Evolutionary conservation across 2,113 vertebrate species (phyloP).

Genomic region (Rhabdornis inornatus): DNA sequence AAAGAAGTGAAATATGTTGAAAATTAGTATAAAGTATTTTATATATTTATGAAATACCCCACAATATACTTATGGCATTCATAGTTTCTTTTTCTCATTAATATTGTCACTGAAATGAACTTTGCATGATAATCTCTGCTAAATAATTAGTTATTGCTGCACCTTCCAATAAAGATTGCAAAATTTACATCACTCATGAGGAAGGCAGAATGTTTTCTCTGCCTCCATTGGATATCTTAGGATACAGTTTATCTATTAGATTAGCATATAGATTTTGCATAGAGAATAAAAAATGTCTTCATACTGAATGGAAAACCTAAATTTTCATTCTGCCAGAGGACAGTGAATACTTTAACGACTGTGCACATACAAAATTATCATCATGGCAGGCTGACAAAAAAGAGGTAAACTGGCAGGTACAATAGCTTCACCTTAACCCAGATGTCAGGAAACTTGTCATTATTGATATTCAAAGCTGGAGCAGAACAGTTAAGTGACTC

Average conservation of each 20-base stretch:
- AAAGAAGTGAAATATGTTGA: background rate
- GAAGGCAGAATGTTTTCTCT: background rate
- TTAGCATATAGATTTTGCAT: background rate
- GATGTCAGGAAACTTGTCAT: conserved; percentile 46
- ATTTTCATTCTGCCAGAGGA: background rate
- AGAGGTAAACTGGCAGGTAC: conserved; percentile 46
- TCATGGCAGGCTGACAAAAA: conserved; percentile 23
- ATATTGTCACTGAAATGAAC: background rate
- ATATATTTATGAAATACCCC: background rate
- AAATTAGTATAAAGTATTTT: background rate
- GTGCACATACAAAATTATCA: background rate
- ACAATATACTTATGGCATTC: background rate
- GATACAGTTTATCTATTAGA: background rate
- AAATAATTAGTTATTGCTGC: background rate
- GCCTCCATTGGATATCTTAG: background rate
- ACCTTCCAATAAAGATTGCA: background rate
- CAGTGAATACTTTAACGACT: background rate
- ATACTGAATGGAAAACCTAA: background rate
- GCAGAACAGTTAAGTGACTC: conserved; percentile 37
- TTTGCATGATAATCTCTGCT: background rate
- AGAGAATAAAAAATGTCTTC: background rate
- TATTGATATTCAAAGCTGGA: conserved; percentile 37
- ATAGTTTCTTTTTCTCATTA: background rate
- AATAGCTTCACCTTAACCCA: conserved; percentile 46
- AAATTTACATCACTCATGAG: background rate